Base-by-base conservation (phyloP, 2,113 vertebrate genomes). In the Gymnobelideus leadbeateri region DNA sequence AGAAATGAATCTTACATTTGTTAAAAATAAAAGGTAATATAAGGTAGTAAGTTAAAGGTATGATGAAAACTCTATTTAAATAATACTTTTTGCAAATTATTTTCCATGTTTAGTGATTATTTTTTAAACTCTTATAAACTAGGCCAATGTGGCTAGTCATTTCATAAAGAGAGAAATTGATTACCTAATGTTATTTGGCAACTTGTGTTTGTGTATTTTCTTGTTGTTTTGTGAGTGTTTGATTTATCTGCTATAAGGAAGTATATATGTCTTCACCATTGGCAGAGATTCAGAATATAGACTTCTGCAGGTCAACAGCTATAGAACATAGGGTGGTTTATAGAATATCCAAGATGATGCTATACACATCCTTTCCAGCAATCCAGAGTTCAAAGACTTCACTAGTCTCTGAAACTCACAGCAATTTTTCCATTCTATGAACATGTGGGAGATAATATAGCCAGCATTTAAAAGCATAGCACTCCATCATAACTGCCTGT, bases 1-100 rank as follows among this genome's bases (percentile, higher is more conserved):
- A 23, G 89, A 95, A 21, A 52, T 47, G 94, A 96, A 89, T 50
- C 51, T 28, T 91, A 9, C 0, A 49, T 43, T 96, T 55, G 19
- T 46, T 61, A 21, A 61, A 92, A 92, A 92, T 57, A 61, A 26
- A 57, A 84, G 37, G 16, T n/a, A 21, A 84, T 5, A 8, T 31
- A 43, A 84, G 68, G 37, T 21, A 43, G n/a, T 43, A 84, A 84
- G 68, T 84, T 84, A 84, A 43, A 21, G 68, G n/a, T 23, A 43
- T 84, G 19, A 43, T 84, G 61, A 77, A 6, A 2, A 6, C 7
- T 84, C 5, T 84, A 84, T 43, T 84, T 43, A 84, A 84, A 43
- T 84, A 84, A 43, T n/a, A 43, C 68, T 3, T 23, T 57, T 43
- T 43, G 37, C 19, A 84, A 84, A 43, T 43, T 84, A 84, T 43